Conservation (phyloP, 2,888 invertebrate genomes). For the Drosophila lutescens region DNA sequence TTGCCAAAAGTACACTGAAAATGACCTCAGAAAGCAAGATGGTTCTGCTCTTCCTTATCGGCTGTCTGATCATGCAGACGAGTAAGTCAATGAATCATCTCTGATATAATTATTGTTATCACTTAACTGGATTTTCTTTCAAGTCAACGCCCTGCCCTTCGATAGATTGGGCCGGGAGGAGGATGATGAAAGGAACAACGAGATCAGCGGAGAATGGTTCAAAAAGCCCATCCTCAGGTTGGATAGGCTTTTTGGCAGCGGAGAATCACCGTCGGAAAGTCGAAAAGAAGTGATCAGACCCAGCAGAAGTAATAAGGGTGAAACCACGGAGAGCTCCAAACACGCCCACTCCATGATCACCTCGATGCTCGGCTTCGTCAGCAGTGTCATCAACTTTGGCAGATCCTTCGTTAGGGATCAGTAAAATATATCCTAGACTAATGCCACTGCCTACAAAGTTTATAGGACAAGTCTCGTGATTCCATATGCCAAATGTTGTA, state of each 20-base stretch:
- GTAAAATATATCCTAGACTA: not conserved
- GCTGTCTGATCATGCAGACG: slow-evolving; percentile 31
- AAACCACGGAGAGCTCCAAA: slow-evolving; percentile 57
- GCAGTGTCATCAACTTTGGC: slow-evolving; percentile 53
- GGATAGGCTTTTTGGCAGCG: slow-evolving; percentile 60
- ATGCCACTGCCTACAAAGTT: not conserved
- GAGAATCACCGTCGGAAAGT: slow-evolving; percentile 44
- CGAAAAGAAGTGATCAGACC: slow-evolving; percentile 1
- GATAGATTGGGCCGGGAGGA: slow-evolving; percentile 51
- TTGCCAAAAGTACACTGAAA: slow-evolving; percentile 26
- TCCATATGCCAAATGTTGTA: slow-evolving; percentile 8
- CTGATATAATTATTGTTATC: too few species aligned
- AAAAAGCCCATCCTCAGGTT: slow-evolving; percentile 43
- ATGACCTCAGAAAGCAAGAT: slow-evolving; percentile 52
- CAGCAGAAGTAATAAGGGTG: slow-evolving; percentile 24
- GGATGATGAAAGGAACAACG: slow-evolving; percentile 63
- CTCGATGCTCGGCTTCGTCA: slow-evolving; percentile 65
- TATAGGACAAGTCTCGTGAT: slow-evolving; percentile 13
- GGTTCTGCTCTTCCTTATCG: slow-evolving; percentile 43
- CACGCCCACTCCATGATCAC: slow-evolving; percentile 71
- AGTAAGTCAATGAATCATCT: slow-evolving; percentile 32
- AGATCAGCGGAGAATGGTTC: slow-evolving; percentile 53
- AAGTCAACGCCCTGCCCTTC: slow-evolving; percentile 40
- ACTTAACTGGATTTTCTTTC: not conserved
- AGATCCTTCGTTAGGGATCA: slow-evolving; percentile 51